phyloP scores from a whole-genome alignment of 2,888 invertebrate genomes.

The Drosophila mettleri region DNA sequence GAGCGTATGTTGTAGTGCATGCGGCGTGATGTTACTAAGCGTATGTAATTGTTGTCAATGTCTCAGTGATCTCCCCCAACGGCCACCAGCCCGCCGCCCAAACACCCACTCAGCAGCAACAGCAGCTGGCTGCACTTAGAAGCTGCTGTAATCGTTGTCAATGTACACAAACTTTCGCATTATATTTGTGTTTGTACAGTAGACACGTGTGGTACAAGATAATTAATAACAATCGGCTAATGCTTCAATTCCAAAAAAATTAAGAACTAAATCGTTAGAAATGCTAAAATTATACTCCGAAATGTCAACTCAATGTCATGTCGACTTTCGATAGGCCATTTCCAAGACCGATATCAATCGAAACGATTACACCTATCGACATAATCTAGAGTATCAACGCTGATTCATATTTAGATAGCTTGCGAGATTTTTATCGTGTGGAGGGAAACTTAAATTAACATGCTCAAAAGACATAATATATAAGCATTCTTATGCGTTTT shows the following conservation, averaged over 20 bases:
- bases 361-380: constrained; percentile 28
- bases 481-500: neutral
- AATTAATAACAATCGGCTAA: constrained; percentile 32
- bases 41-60: constrained; percentile 57
- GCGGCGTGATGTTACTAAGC: constrained; percentile 24
- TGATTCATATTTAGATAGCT: constrained; percentile 2
- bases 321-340: constrained; percentile 45
- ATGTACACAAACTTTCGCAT: constrained; percentile 37
- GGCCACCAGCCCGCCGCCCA: constrained; percentile 17
- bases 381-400: constrained; percentile 3
- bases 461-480: neutral
- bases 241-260: constrained; percentile 45
- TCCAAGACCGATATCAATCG: constrained; percentile 22
- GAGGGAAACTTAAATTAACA: constrained; percentile 7
- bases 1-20: constrained; percentile 28
- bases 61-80: constrained; percentile 20
- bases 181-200: constrained; percentile 21
- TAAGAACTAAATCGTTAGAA: constrained; percentile 50
- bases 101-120: constrained; percentile 32
- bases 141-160: constrained; percentile 43
- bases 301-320: constrained; percentile 85
- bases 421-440: neutral
- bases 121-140: constrained; percentile 49
- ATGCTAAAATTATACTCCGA: constrained; percentile 58
- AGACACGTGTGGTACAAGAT: constrained; percentile 8